Base-by-base conservation (phyloP, 2,888 invertebrate species). In the Himalopsyche kuldschensis region DNA sequence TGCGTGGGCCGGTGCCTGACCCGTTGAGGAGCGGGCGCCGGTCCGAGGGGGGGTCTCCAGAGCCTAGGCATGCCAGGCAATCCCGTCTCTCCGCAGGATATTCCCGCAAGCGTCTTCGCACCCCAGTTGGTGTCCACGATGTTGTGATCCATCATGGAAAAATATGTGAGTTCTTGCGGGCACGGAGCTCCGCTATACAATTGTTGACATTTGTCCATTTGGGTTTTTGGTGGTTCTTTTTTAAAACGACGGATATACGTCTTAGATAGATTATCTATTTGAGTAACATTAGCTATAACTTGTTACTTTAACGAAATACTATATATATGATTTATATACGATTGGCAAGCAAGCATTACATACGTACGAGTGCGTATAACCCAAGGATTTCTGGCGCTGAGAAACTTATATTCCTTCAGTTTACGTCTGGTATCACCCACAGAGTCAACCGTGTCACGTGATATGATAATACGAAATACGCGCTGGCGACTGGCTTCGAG, bases 1-100 rank as follows among this genome's bases (percentile, higher is more conserved):
- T 97, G 96, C 81, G 95, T 95, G 78, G 92, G 89, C 89, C 94
- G 93, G 87, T 95, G 94, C 89, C 95, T 92, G 90, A 91, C 91
- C 91, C 88, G 91, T 90, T 87, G 91, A 91, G 83, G 91, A 88
- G 89, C 91, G 89, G 88, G 91, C 91, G 88, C 91, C 89, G 91
- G 92, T 87, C 80, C 84, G 41, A 81, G 79, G 27, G 81, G 85
- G 27, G 84, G 85, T 20, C 85, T 55, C 81, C 84, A 80, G 46
- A 78, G 84, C 31, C 81, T 75, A 5, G 81, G 80, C 24, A 48
- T 85, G 76, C 55, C 79, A 78, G 79, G 83, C 78, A 69, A 48
- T 63, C 85, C 82, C 15, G 31, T 76, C 79, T 77, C 84, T 24
- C 47, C 82, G 75, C 46, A 75, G 41, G 84, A 78, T 30, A 63